Percentiles rank a stretch among this genome's conserved stretches.
Conservation (phyloP, 1,140 invertebrate species). For the Paraescarpia echinospica region DNA sequence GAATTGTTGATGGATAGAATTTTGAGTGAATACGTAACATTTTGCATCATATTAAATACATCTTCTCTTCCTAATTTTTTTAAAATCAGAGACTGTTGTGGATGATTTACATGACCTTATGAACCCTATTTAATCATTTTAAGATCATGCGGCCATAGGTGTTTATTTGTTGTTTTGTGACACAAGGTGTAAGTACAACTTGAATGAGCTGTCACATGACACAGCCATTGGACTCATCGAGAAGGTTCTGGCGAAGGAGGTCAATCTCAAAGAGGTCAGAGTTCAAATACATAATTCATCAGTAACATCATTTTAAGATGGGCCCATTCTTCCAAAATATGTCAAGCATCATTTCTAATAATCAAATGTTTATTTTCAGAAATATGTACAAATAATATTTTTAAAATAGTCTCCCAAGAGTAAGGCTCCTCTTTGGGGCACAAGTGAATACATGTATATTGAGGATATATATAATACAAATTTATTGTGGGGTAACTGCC, state of each 20-base stretch:
- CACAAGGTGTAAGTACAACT: constrained; percentile 77
- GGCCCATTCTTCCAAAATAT: not conserved
- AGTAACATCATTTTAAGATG: not conserved
- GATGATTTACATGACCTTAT: too few species aligned
- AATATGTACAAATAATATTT: not conserved
- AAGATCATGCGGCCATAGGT: too few species aligned
- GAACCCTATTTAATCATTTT: too few species aligned
- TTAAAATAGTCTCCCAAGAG: too few species aligned
- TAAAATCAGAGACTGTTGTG: too few species aligned
- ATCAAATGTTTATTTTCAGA: not conserved
- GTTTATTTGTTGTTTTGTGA: not conserved
- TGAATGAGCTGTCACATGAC: constrained; percentile 96
- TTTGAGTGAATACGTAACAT: too few species aligned
- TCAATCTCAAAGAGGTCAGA: constrained; percentile 80
- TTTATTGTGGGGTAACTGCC: not conserved
- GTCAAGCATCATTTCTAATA: not conserved
- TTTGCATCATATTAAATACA: too few species aligned
- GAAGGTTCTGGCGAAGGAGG: constrained; percentile 73
- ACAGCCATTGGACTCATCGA: constrained; percentile 87
- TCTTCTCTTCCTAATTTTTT: too few species aligned
- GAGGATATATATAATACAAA: not conserved
- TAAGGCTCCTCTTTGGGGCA: too few species aligned
- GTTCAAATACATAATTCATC: not conserved
- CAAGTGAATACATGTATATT: not conserved
- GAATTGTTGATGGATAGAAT: too few species aligned